A percentile compares a stretch with the other conserved stretches of the same genome.
Evolutionary conservation across 2,888 invertebrate species (phyloP).

Genomic region (Euplexia lucipara): DNA sequence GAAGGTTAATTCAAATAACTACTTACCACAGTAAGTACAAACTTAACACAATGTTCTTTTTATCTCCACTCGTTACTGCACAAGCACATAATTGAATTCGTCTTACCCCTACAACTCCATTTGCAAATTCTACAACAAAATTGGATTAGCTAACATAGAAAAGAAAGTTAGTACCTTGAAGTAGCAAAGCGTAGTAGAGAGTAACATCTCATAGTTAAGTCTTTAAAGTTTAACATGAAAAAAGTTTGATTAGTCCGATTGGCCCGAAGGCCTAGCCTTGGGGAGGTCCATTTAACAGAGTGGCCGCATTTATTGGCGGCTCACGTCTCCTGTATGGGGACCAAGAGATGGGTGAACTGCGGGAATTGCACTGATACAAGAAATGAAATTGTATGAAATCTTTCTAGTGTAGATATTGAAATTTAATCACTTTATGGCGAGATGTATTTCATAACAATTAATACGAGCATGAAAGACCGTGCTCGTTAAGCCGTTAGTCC

Average conservation of each 20-base stretch:
- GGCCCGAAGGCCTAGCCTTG: conserved; percentile 75
- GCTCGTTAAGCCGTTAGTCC: too few species aligned
- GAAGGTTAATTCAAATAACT: too few species aligned
- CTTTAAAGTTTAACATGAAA: conserved; percentile 79
- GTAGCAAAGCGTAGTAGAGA: conserved; percentile 9
- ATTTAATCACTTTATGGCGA: not conserved
- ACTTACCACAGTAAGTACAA: not conserved
- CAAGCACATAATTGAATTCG: conserved; percentile 36
- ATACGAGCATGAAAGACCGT: not conserved
- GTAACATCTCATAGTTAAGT: conserved; percentile 58
- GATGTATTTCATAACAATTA: not conserved
- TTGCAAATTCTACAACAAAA: conserved; percentile 49
- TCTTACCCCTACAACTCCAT: conserved; percentile 10
- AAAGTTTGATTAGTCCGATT: conserved; percentile 83
- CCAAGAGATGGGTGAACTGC: conserved; percentile 38
- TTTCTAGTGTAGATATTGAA: not conserved
- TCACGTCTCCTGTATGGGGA: conserved; percentile 72
- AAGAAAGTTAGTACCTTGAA: conserved; percentile 29
- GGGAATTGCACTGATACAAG: not conserved
- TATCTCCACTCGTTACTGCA: conserved; percentile 24
- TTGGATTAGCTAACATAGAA: conserved; percentile 39
- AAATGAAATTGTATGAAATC: not conserved
- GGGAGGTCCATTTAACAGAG: conserved; percentile 80
- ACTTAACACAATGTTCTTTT: conserved; percentile 4
- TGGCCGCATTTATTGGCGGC: conserved; percentile 82